Evolutionary conservation across 2,113 vertebrate species (phyloP), one percentile per base, ranked within the genome.

Genomic region (Sorex fumeus): DNA sequence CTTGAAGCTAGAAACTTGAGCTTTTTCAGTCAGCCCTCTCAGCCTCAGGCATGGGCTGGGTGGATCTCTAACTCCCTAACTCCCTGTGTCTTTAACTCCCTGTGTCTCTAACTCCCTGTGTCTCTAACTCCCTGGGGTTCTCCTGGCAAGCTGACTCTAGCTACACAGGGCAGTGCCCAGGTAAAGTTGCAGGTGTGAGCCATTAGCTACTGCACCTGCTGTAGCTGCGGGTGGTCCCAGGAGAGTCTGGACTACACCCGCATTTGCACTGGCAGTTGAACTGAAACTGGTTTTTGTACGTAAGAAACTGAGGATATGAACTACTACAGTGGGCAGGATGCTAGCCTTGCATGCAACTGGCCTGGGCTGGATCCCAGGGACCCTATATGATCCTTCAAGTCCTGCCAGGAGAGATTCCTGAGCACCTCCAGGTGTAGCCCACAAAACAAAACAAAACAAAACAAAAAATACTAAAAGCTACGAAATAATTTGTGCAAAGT

Each of bases 401-500:
- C 47, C 57, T 23, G 21, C 57, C 57, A 60, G 57, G 3, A 60
- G 6, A 23, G 57, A 60, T 60, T 21, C 3, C 57, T 23, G 21
- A 60, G 57, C 57, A 60, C 57, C 6, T 23, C 57, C 21, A 21
- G 57, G 21, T 50, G 47, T 50, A 13, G 47, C 47, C 45, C 47
- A 40, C 53, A 53, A 53, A 53, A 53, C 57, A 60, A 23, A 15
- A 60, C 21, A 19, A 60, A 60, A 50, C 57, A 60, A 16, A 19
- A 60, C 21, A 19, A 60, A 60, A 50, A 19, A 60, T 60, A 60
- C 57, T 21, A 60, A 16, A 28, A 77, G 50, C 34, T 36, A 2
- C 64, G 82, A 75, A 86, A 4, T n/a, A 19, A 77, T 43, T 47
- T 82, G 83, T 47, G 28, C 76, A 89, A 89, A 36, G 16, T 11